Conservation (phyloP, 2,888 invertebrate genomes). For the Euproctis similis region DNA sequence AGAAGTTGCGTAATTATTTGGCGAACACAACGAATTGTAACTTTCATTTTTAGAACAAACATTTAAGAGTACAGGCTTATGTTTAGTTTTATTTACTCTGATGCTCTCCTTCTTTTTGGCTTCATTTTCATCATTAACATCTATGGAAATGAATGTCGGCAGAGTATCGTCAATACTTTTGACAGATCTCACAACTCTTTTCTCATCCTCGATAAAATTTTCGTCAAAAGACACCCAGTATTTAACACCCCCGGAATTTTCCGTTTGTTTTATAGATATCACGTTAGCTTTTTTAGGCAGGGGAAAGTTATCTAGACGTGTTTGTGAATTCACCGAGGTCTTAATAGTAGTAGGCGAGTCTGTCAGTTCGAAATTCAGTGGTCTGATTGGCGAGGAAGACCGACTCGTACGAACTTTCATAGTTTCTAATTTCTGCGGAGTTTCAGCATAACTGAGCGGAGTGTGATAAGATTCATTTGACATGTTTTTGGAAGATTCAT, state of each 20-base stretch:
- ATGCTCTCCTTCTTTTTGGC: slow-evolving; percentile 7
- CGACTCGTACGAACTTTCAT: slow-evolving; percentile 8
- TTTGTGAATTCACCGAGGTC: slow-evolving; percentile 9
- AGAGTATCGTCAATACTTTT: slow-evolving; percentile 35
- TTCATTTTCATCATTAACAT: slow-evolving; percentile 13
- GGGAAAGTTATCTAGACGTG: slow-evolving; percentile 33
- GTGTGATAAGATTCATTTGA: slow-evolving; percentile 6
- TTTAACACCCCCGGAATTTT: slow-evolving; percentile 55
- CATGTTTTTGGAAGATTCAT: slow-evolving; percentile 1
- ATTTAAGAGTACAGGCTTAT: slow-evolving; percentile 12
- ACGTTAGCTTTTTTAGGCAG: slow-evolving; percentile 47
- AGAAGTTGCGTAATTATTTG: slow-evolving; percentile 15
- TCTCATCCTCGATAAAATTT: slow-evolving; percentile 22
- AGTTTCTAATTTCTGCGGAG: slow-evolving; percentile 1
- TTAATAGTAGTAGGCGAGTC: slow-evolving; percentile 51
- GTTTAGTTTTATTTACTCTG: slow-evolving; percentile 5
- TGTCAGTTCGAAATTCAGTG: slow-evolving; percentile 33
- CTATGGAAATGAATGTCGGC: slow-evolving; percentile 47
- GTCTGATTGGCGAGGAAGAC: slow-evolving; percentile 40
- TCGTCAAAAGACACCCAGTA: slow-evolving; percentile 68
- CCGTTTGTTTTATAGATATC: slow-evolving; percentile 58
- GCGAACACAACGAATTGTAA: slow-evolving; percentile 22
- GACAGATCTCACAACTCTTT: slow-evolving; percentile 4
- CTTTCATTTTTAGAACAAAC: slow-evolving; percentile 18
- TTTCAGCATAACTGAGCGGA: slow-evolving; percentile 1